Conservation (phyloP, 2,888 invertebrate genomes). For the Germaria angustata region DNA sequence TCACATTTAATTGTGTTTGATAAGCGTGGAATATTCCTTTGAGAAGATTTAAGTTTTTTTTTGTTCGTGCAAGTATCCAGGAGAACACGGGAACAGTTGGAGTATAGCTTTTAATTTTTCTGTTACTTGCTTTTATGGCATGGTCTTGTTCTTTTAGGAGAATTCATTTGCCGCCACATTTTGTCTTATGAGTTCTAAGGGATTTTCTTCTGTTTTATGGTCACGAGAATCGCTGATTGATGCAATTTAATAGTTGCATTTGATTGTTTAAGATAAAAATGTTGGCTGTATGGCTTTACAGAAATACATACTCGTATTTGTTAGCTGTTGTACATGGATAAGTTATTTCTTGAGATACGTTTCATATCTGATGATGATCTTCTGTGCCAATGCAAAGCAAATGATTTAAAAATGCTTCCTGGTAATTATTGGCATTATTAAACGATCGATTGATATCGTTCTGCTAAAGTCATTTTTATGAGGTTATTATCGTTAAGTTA, state of each 20-base stretch:
- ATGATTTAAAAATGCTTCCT: conserved; percentile 62
- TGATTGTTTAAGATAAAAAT: conserved; percentile 63
- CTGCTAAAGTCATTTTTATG: conserved; percentile 48
- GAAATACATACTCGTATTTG: conserved; percentile 14
- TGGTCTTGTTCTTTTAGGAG: conserved; percentile 12
- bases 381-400: conserved; percentile 6
- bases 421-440: conserved; percentile 65
- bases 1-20: conserved; percentile 68
- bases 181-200: conserved; percentile 57
- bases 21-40: conserved; percentile 68
- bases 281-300: conserved; percentile 37
- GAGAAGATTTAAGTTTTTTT: conserved; percentile 9
- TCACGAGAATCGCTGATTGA: conserved; percentile 66
- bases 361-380: conserved; percentile 2
- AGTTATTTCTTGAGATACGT: conserved; percentile 20
- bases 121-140: neutral
- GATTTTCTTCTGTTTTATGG: conserved; percentile 58
- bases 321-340: conserved; percentile 20
- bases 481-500: conserved; percentile 41
- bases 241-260: conserved; percentile 65
- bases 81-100: neutral
- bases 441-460: conserved; percentile 63
- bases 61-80: neutral
- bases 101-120: conserved; percentile 34
- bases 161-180: conserved; percentile 49